Evolutionary conservation across 2,797 vertebrate species (phyloP).

Genomic region (Crypturellus tataupa): DNA sequence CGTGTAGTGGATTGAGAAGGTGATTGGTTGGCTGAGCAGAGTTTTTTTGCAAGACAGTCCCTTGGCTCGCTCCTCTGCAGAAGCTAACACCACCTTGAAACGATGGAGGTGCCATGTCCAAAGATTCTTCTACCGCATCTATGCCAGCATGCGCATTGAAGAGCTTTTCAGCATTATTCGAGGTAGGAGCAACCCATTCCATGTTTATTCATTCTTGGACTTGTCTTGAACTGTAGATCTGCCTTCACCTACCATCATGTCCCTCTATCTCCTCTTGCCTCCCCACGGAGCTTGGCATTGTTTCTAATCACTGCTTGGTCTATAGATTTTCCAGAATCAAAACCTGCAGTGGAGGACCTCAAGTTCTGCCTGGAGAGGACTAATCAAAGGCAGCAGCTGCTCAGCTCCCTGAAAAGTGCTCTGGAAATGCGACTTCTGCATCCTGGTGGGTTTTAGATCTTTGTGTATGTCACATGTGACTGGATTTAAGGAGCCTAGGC

Average conservation of each 20-base stretch:
- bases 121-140: constrained; percentile 95
- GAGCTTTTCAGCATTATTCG: constrained; percentile 98
- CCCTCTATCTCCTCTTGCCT: background rate
- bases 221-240: accelerated
- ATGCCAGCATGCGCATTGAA: constrained; percentile 95
- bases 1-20: constrained; percentile 93
- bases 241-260: background rate
- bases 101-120: constrained; percentile 96
- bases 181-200: constrained; percentile 75
- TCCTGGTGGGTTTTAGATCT: constrained; percentile 84
- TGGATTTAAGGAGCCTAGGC: background rate
- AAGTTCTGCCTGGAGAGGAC: constrained; percentile 96
- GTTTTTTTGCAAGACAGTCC: constrained; percentile 87
- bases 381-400: constrained; percentile 94
- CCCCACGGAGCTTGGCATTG: accelerated
- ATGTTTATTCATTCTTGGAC: background rate
- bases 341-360: constrained; percentile 95
- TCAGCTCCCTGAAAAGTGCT: constrained; percentile 91
- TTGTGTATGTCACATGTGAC: accelerated
- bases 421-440: constrained; percentile 95
- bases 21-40: constrained; percentile 94
- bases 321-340: constrained; percentile 96
- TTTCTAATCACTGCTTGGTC: background rate
- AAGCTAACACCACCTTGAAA: constrained; percentile 83
- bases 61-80: constrained; percentile 35